Percentiles rank a stretch among this genome's conserved stretches.
phyloP scores from a whole-genome alignment of 1,140 invertebrate species.

The Rhagoletis zephyria region DNA sequence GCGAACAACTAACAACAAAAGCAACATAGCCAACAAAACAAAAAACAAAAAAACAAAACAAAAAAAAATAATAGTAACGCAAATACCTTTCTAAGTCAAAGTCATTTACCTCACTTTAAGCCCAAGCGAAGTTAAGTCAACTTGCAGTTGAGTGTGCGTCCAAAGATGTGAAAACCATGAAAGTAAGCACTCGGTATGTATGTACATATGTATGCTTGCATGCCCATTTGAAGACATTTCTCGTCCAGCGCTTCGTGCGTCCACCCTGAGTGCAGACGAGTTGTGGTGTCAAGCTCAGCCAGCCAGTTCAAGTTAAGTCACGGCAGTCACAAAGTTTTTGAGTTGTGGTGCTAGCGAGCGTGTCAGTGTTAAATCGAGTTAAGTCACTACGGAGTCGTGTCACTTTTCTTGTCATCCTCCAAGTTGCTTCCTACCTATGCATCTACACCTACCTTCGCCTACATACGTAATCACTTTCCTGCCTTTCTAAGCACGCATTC shows the following conservation, averaged over 20 bases:
- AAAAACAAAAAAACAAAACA: neutral
- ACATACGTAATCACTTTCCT: neutral
- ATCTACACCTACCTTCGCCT: neutral
- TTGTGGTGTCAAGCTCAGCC: neutral
- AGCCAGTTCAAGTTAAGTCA: neutral
- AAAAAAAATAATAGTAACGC: neutral
- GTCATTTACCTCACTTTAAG: constrained; percentile 44
- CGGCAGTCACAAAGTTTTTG: neutral
- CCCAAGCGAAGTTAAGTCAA: constrained; percentile 6
- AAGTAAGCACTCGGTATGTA: neutral
- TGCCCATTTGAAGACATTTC: neutral
- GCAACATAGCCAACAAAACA: neutral
- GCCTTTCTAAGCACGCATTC: neutral
- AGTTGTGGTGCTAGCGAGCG: neutral
- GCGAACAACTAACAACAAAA: neutral
- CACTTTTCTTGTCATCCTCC: constrained; percentile 37
- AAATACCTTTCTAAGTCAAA: constrained; percentile 51
- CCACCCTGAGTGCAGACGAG: neutral
- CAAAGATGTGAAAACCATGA: neutral
- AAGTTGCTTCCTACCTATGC: neutral
- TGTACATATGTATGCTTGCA: neutral
- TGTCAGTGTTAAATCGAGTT: neutral
- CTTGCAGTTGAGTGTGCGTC: neutral
- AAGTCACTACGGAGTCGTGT: constrained; percentile 39
- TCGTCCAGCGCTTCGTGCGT: neutral